Evolutionary conservation across 1,140 invertebrate species (phyloP), one percentile per base, ranked within the genome.

Genomic region (Metopolophium dirhodum): DNA sequence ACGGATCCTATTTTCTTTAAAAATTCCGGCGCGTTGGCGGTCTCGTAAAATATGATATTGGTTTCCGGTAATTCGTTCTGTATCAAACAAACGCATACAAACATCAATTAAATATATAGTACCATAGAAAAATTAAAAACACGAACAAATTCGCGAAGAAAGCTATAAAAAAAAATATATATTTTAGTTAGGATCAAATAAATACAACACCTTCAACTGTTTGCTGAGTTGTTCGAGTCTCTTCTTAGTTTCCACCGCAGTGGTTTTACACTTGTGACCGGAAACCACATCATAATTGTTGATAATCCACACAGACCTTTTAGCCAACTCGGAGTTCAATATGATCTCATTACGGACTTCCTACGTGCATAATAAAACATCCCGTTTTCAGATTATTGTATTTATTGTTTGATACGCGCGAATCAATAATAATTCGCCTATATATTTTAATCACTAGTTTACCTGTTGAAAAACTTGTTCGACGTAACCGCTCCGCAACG

Each of bases 341-440:
- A 97, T 96, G 18, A 97, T 97, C 4, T 97, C 97, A 94, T 97
- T 97, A 94, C 97, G 97, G 2, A 98, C 97, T 95, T 97, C 97
- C 96, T 97, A 22, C 4, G 11, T 14, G 18, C 23, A 37, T 89
- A 87, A n/a, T 35, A 68, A 68, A 68, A 30, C 23, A 20, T 89
- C 9, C 41, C 14, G 7, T 54, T 51, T 22, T 20, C 61, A 77
- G 3, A 77, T 77, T n/a, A 77, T 77, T 77, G n/a, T 35, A 51
- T 35, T 54, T 54, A 30, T 88, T 88, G 6, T n/a, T 77, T 14
- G n/a, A 30, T 30, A 6, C 26, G 26, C 0, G 6, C n/a, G 4
- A 90, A 23, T 26, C 23, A 57, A 57, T 47, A 35, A 35, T 37
- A 54, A 26, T 35, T 11, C 2, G 23, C 11, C 8, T 45, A 86